Base-by-base conservation (phyloP, 2,888 invertebrate genomes). In the Amphipyra berbera region DNA sequence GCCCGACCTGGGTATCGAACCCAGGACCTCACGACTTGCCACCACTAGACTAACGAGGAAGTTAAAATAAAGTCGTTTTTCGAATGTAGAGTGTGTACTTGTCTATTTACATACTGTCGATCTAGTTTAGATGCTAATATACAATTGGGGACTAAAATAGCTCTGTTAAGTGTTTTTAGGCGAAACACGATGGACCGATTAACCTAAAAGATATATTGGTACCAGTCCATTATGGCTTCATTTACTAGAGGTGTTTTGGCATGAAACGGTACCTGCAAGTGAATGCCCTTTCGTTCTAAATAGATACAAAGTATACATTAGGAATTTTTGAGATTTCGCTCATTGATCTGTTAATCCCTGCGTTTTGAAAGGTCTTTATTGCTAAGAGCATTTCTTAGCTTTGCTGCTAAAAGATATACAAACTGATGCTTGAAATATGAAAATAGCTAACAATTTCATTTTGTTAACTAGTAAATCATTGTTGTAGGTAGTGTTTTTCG, bases 231-330 rank as follows among this genome's bases (percentile, higher is more conserved):
- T 61, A 14, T 46, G 21, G 45, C 44, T 58, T 55, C n/a, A 67
- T 67, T 48, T 55, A 48, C 38, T 54, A 46, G 42, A 52, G 45
- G 52, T 62, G 47, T 71, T 68, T 73, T 71, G 73, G 71, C 69
- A 72, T 53, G 62, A 55, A 55, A 57, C 49, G 38, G 15, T 45
- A 56, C 45, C 47, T 58, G 52, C 42, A 74, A 33, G 75, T 74
- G 72, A 73, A 73, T 65, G 72, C 72, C 72, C 74, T 73, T 65
- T 69, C 42, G 44, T 52, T 58, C 52, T 37, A 57, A 58, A 73
- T 57, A 64, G 41, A 57, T 40, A 58, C 42, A 37, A 15, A 53
- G 14, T n/a, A n/a, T n/a, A 38, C 38, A 54, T 71, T 71, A 33
- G 27, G 13, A 33, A 45, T 61, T 61, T 71, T 73, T 58, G 27